Evolutionary conservation across 1,140 invertebrate genomes (phyloP), one percentile per base, ranked within the genome.

Genomic region (Notospermus geniculatus): DNA sequence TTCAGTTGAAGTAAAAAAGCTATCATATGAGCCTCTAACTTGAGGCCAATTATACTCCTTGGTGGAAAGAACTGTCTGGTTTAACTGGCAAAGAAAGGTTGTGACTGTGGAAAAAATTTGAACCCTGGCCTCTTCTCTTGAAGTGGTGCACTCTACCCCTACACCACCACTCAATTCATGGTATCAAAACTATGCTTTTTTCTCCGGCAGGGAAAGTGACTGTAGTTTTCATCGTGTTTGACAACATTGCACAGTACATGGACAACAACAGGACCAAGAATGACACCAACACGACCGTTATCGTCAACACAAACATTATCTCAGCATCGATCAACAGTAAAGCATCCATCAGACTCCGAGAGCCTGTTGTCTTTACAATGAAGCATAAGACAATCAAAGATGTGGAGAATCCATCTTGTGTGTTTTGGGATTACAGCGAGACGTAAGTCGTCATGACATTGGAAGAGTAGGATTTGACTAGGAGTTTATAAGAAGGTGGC

Each of bases 151-250:
- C n/a, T n/a, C n/a, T n/a, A n/a, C n/a, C n/a, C n/a, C n/a, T n/a
- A n/a, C 53, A 29, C 57, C 13, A 22, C 13, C 11, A 13, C 23
- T 13, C 11, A 53, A 22, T 53, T 17, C 23, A 11, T 53, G 52
- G 22, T 15, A 53, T 17, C 13, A 13, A 53, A 15, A 13, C 22
- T 50, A 30, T 39, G 27, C 23, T 52, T 63, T 23, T 58, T n/a
- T 60, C 36, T 58, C 25, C 63, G 39, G 5, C 11, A 70, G 78
- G 91, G 17, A 82, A 95, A 11, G 91, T 95, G 1, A 87, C 92
- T 60, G 86, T 96, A 59, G 92, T 97, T 0, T 96, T 97, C 81
- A 90, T 95, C 71, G 92, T 91, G 0, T 97, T 95, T 79, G 90
- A 95, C 78, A 88, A 90, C 50, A 83, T 97, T 13, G 92, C 94